phyloP scores from a whole-genome alignment of 2,888 invertebrate genomes.

The Anorthoa munda region DNA sequence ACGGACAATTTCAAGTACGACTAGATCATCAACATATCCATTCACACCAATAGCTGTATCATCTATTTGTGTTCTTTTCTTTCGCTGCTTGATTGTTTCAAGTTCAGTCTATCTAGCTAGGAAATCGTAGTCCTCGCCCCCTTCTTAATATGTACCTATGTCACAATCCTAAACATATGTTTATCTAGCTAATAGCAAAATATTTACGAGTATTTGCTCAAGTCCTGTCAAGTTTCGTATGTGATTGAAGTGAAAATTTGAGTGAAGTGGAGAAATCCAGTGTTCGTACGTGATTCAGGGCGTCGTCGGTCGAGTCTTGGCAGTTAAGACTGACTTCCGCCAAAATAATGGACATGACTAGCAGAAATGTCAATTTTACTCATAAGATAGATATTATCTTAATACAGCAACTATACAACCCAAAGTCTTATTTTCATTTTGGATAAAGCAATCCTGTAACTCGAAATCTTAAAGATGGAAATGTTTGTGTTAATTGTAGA shows the following conservation, averaged over 20 bases:
- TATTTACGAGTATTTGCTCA: slow-evolving; percentile 7
- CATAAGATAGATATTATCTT: background rate
- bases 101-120: background rate
- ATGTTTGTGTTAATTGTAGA: too few species aligned
- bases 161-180: background rate
- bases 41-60: background rate
- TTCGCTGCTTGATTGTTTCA: background rate
- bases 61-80: background rate
- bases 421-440: too few species aligned
- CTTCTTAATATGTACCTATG: background rate
- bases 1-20: background rate
- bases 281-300: background rate
- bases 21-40: background rate
- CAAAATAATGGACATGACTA: slow-evolving; percentile 12
- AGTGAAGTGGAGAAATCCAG: slow-evolving; percentile 30
- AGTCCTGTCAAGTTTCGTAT: background rate
- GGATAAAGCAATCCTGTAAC: too few species aligned
- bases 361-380: slow-evolving; percentile 6
- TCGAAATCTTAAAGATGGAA: background rate
- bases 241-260: slow-evolving; percentile 39
- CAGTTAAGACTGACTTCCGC: slow-evolving; percentile 24
- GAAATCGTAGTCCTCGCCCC: background rate
- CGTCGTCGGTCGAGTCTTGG: background rate
- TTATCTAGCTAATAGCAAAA: background rate
- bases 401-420: too few species aligned